phyloP scores from a whole-genome alignment of 2,113 vertebrate species.

The Baryphthengus martii region DNA sequence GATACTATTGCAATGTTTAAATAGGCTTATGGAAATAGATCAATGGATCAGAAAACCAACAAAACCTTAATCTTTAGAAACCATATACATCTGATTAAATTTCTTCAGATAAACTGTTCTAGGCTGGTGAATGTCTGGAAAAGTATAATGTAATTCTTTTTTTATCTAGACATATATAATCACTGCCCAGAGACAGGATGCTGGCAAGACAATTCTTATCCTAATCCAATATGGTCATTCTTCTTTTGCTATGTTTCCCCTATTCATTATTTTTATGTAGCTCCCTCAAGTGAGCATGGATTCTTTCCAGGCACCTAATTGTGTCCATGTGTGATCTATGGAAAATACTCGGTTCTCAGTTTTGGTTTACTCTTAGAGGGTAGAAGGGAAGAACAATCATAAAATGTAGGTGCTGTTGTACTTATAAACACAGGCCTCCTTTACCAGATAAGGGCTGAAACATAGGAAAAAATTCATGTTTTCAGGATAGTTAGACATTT shows the following conservation, averaged over 20 bases:
- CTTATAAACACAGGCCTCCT: neutral
- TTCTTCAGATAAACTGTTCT: neutral
- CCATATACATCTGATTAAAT: neutral
- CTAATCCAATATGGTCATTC: neutral
- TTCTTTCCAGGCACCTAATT: neutral
- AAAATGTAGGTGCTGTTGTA: neutral
- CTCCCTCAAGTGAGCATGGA: neutral
- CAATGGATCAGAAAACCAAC: neutral
- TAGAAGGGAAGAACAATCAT: neutral
- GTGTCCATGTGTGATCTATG: neutral
- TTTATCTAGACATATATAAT: neutral
- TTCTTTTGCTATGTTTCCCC: neutral
- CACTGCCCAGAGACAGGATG: neutral
- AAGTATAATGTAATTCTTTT: neutral
- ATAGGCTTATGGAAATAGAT: neutral
- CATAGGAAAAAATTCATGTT: neutral
- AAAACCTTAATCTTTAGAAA: neutral
- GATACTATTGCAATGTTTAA: neutral
- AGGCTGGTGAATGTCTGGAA: neutral
- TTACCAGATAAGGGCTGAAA: neutral
- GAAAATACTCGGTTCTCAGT: neutral
- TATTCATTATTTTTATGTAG: neutral
- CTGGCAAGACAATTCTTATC: neutral
- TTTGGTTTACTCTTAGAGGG: neutral
- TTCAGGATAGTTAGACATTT: neutral